Base-by-base conservation (phyloP, 2,888 invertebrate genomes). In the Catocala fraxini region DNA sequence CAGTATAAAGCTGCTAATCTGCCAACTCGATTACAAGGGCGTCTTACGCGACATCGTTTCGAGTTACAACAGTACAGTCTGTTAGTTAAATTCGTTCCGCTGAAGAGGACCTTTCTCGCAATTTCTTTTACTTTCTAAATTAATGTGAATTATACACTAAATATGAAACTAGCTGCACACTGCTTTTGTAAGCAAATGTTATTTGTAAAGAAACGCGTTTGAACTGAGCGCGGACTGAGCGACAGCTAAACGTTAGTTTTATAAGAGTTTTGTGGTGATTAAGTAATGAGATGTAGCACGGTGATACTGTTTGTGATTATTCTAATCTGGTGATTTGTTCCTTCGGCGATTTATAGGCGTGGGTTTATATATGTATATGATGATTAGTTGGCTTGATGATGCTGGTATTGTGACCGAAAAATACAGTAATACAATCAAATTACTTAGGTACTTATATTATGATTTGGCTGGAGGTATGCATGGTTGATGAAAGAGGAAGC, bases 111-210 rank as follows among this genome's bases (percentile, higher is more conserved):
- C 6, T 47, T 46, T n/a, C 42, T 48, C 13, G 33, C 53, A 56
- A 58, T 61, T 61, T 56, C 59, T 65, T 63, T 66, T 63, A 75
- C 71, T 71, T 75, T 75, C 65, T 65, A 71, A 78, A 78, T 78
- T 69, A 79, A 75, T 73, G 70, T 80, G 71, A 68, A 79, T 79
- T 72, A 75, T 64, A 65, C 49, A 75, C 68, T 75, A 72, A 76
- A 81, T 65, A 47, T 72, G 71, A 73, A 80, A 80, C 77, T 83
- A 78, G 78, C 80, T 71, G 59, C 49, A 64, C 63, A 56, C 39
- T 39, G 15, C 45, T 48, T 46, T 59, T 49, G 39, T 48, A 52
- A 33, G 46, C n/a, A 59, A 59, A 59, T 54, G 59, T 59, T 59
- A 59, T 53, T 54, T 59, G 49, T 49, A 35, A 46, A 59, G 47